Evolutionary conservation across 2,113 vertebrate species (phyloP).

Genomic region (Alectura lathami): DNA sequence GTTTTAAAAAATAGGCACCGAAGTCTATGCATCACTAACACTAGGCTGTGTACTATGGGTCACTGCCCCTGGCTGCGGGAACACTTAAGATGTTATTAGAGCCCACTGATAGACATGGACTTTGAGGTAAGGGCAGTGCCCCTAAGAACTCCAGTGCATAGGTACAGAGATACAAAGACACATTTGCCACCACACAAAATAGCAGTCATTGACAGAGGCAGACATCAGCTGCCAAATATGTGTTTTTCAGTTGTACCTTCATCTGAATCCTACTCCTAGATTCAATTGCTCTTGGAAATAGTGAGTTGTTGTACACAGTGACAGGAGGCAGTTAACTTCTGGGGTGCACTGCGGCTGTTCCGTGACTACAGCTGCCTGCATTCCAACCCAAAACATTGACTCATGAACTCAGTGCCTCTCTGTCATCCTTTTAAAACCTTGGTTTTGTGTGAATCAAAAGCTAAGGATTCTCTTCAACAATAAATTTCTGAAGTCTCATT

Average conservation of each 20-base stretch:
- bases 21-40: background rate
- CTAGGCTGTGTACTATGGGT: background rate
- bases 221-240: too few species aligned
- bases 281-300: background rate
- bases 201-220: too few species aligned
- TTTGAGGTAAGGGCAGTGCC: too few species aligned
- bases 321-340: background rate
- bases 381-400: background rate
- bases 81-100: too few species aligned
- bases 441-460: background rate
- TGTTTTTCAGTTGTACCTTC: too few species aligned
- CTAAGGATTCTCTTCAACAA: slow-evolving; percentile 5
- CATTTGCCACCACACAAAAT: too few species aligned
- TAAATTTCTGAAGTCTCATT: background rate
- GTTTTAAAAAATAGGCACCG: background rate
- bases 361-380: background rate
- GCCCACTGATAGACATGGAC: too few species aligned
- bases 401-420: background rate
- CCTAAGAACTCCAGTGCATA: too few species aligned
- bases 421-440: background rate
- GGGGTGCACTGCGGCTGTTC: background rate
- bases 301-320: background rate
- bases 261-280: background rate
- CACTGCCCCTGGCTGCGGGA: too few species aligned
- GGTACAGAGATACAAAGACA: too few species aligned